Evolutionary conservation across 2,113 vertebrate genomes (phyloP), one percentile per base, ranked within the genome.

Genomic region (Aspidoscelis tigris): DNA sequence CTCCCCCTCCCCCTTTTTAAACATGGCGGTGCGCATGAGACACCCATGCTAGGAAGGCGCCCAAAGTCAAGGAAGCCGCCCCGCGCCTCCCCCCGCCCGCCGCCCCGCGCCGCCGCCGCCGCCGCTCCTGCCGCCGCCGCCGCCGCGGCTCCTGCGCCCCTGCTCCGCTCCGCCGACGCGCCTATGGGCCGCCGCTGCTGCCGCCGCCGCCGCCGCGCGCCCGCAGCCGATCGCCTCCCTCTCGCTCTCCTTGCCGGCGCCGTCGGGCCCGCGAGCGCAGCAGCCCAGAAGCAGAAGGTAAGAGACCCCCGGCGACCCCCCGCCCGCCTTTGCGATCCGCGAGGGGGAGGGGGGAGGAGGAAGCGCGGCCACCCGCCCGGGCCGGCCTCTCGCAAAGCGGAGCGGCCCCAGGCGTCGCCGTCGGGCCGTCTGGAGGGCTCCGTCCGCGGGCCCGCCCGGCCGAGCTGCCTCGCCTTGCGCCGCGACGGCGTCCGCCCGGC

Each of bases 1-100:
- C 21, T 43, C 6, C 3, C 33, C 22, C 11, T 12, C 22, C 43
- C 22, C 16, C 64, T 24, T 50, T 89, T 95, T 93, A 93, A 95
- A 94, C 92, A 94, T 94, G 95, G 95, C 94, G 94, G 89, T 92
- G 91, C 90, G 90, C 86, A 75, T 76, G 84, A 80, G 64, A 77
- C 91, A 92, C 91, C 93, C 92, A 89, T 88, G 89, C 92, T 95
- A 90, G 87, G 90, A 83, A 33, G 8, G 50, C 22, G 76, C 39
- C 33, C 21, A 33, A 65, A 78, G 76, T 39, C 58, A 41, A 64
- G 61, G 76, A 65, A 78, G 76, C 76, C 58, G 10, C 39, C 76
- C 76, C 76, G 65, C 10, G 5, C 39, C 58, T 78, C 39, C 39
- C 90, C 90, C n/a, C 90, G 89, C 88, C 91, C 69, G 84, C 87